Base-by-base conservation (phyloP, 2,113 vertebrate genomes). In the Arvicanthis niloticus region DNA sequence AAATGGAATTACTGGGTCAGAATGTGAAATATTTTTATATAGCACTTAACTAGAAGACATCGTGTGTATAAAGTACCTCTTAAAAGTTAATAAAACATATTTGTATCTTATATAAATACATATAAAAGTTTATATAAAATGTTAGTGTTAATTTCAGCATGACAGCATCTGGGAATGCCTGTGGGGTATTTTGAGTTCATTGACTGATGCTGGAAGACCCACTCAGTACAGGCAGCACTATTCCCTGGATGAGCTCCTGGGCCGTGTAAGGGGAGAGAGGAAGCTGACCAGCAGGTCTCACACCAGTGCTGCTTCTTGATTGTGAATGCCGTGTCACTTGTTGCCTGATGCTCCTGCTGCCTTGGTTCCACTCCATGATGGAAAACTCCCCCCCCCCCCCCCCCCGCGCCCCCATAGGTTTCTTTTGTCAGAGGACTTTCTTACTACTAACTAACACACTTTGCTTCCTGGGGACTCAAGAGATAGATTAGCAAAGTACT, bases 1-100 rank as follows among this genome's bases (percentile, higher is more conserved):
- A 92, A 90, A 53, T 70, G 13, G 42, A 96, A 77, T 84, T n/a
- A n/a, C 19, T 56, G 62, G 24, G 60, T 91, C 62, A 72, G 90
- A 75, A 37, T 7, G 12, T 48, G 12, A 37, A 37, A 24, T 70
- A 70, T 70, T 70, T 70, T 70, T 37, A 87, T 24, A 48, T 3
- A 16, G 3, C 37, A 70, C 45, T 26, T 87, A 51, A 87, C 65
- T 68, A 87, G 16, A 17, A 48, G 17, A 11, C 19, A 87, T 70
- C 51, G 3, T 34, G 0, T 37, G 51, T n/a, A 45, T 21, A 87
- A 62, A 84, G 31, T 48, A 21, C 34, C 45, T 37, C 24, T 34
- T 51, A 51, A 87, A 68, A 70, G 3, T 70, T 87, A 31, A 10
- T 24, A 62, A 62, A 62, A 26, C 24, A 62, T 26, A 9, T 26